Percentiles rank a stretch among this genome's conserved stretches.
phyloP scores from a whole-genome alignment of 2,888 invertebrate genomes.

The Acanthococcus lagerstroemiae region DNA sequence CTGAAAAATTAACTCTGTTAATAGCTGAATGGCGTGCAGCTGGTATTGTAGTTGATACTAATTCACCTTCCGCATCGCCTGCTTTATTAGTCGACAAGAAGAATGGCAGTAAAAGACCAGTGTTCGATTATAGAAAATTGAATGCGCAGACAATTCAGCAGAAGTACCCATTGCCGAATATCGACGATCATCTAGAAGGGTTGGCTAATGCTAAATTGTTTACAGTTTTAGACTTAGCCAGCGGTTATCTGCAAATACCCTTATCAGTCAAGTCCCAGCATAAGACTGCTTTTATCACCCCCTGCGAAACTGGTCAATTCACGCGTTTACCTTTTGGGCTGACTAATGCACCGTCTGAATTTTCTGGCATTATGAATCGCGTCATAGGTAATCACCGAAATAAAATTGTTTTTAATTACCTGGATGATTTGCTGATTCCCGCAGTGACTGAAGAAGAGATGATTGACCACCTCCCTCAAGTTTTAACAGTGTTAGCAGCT shows the following conservation, averaged over 20 bases:
- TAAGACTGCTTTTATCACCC: constrained; percentile 20
- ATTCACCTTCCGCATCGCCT: too few relatives aligned
- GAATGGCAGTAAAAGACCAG: too few relatives aligned
- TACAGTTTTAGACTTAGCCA: constrained; percentile 7
- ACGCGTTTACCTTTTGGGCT: constrained; percentile 12
- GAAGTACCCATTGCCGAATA: neutral
- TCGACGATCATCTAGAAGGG: constrained; percentile 17
- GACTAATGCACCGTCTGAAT: constrained; percentile 4
- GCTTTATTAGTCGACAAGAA: too few relatives aligned
- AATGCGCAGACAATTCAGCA: neutral
- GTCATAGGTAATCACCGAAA: neutral
- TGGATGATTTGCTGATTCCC: neutral
- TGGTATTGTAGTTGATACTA: too few relatives aligned
- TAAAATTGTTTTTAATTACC: too few relatives aligned
- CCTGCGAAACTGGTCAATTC: constrained; percentile 4
- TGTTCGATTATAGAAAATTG: neutral
- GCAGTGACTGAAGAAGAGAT: neutral
- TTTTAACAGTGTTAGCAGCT: neutral
- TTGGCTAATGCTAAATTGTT: neutral
- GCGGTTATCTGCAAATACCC: constrained; percentile 12
- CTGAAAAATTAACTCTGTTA: too few relatives aligned
- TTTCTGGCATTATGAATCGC: constrained; percentile 33
- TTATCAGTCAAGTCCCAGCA: neutral
- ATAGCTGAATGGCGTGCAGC: too few relatives aligned
- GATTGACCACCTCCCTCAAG: neutral